Percentiles rank a stretch among this genome's conserved stretches.
Conservation (phyloP, 23 tunicate species). For the Diplosoma virens region DNA sequence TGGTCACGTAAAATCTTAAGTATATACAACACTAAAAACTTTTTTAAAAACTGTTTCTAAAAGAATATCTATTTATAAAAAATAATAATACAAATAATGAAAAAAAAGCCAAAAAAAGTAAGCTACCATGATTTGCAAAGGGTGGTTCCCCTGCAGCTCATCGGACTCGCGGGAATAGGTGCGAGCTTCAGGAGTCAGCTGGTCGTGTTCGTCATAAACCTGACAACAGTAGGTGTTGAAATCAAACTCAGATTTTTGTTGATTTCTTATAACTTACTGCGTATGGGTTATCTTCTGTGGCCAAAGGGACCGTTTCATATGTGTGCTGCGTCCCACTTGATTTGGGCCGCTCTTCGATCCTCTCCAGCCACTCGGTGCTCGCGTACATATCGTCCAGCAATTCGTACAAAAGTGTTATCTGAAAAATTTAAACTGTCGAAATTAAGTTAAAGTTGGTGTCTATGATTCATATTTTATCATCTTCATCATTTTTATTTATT, state of each 20-base stretch:
- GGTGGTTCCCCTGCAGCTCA: conserved; percentile 75
- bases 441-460: neutral
- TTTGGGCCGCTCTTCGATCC: conserved; percentile 42
- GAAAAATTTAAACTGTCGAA: neutral
- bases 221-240: conserved; percentile 29
- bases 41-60: too few relatives aligned
- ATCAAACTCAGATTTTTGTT: neutral
- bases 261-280: conserved; percentile 9
- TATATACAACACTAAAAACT: too few relatives aligned
- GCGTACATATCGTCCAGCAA: conserved; percentile 91
- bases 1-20: too few relatives aligned
- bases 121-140: conserved; percentile 82
- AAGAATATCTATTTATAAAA: too few relatives aligned
- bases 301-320: conserved; percentile 18
- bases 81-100: too few relatives aligned
- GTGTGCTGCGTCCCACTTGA: neutral
- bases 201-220: conserved; percentile 89
- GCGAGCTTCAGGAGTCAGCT: conserved; percentile 60
- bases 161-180: conserved; percentile 66
- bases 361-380: conserved; percentile 75
- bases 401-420: conserved; percentile 70
- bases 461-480: too few relatives aligned
- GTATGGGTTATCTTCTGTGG: conserved; percentile 47
- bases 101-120: too few relatives aligned
- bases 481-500: too few relatives aligned